Evolutionary conservation across 1,140 invertebrate genomes (phyloP).

Genomic region (Pseudomyrmex sp.): DNA sequence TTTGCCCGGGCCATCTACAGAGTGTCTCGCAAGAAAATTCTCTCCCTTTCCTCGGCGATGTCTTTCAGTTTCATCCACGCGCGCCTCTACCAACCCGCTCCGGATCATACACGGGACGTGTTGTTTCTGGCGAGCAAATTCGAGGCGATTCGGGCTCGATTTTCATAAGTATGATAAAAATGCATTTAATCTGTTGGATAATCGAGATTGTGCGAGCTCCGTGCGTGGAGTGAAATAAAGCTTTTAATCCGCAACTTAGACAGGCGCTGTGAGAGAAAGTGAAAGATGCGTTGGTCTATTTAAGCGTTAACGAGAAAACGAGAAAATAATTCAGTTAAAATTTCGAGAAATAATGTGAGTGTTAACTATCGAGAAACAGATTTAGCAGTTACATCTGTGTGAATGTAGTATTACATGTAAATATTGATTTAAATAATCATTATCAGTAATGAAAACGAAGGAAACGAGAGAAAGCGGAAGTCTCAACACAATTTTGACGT

Average conservation of each 20-base stretch:
- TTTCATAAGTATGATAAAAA: background rate
- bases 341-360: too few species aligned
- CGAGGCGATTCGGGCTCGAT: slow-evolving; percentile 32
- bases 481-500: too few species aligned
- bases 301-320: background rate
- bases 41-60: slow-evolving; percentile 25
- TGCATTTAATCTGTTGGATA: slow-evolving; percentile 9
- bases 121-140: background rate
- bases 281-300: background rate
- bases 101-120: slow-evolving; percentile 16
- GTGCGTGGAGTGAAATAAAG: background rate
- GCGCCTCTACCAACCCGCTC: background rate
- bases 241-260: background rate
- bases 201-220: background rate
- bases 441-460: too few species aligned
- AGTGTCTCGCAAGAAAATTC: slow-evolving; percentile 72
- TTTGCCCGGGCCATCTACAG: slow-evolving; percentile 67
- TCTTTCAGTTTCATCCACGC: background rate
- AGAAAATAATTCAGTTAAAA: background rate
- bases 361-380: too few species aligned
- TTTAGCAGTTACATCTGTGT: too few species aligned
- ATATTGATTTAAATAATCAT: too few species aligned
- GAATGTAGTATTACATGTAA: too few species aligned
- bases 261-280: background rate
- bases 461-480: too few species aligned